phyloP scores from a whole-genome alignment of 2,113 vertebrate genomes.

The Crotalus horridus region DNA sequence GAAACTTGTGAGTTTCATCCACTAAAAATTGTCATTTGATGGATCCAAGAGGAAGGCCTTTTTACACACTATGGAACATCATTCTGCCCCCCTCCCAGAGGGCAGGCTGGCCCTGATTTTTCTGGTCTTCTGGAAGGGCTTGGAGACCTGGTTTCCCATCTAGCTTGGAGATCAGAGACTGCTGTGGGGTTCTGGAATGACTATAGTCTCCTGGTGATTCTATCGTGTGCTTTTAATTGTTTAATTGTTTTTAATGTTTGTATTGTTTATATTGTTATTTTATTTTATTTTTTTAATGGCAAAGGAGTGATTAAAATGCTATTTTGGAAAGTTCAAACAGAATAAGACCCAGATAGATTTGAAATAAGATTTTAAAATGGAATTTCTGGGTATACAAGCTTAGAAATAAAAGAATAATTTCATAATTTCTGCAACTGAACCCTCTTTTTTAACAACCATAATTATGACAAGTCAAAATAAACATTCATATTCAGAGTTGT shows the following conservation, averaged over 20 bases:
- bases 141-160: neutral
- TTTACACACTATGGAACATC: neutral
- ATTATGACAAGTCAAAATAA: neutral
- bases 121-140: neutral
- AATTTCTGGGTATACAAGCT: neutral
- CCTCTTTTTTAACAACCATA: neutral
- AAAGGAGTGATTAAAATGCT: neutral
- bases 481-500: too few relatives aligned
- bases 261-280: neutral
- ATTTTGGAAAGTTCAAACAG: neutral
- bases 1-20: neutral
- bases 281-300: neutral
- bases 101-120: neutral
- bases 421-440: neutral
- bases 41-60: neutral
- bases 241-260: neutral
- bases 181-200: neutral
- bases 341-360: neutral
- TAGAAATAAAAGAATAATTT: neutral
- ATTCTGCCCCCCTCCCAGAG: neutral
- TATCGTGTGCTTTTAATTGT: neutral
- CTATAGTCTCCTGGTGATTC: neutral
- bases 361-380: neutral
- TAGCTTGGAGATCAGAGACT: neutral
- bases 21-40: neutral